Conservation (phyloP, 2,113 vertebrate species). For the Ceyx margarethae region DNA sequence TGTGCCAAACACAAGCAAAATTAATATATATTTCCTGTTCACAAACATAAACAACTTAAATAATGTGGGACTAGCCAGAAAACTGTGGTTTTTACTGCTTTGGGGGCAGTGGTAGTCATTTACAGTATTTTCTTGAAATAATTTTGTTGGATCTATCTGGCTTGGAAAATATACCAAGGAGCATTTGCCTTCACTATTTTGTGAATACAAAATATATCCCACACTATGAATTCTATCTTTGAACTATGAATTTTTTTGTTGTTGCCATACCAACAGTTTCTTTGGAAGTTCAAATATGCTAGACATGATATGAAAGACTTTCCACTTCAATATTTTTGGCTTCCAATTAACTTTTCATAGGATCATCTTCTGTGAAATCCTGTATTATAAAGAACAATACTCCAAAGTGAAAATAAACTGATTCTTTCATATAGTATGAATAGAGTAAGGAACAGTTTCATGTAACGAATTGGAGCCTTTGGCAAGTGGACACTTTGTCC, state of each 20-base stretch:
- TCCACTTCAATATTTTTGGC: not conserved
- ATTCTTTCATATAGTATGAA: not conserved
- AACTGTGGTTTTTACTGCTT: not conserved
- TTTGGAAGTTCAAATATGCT: conserved; percentile 42
- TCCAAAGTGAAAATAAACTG: not conserved
- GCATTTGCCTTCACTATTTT: not conserved
- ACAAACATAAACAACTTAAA: not conserved
- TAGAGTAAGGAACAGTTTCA: not conserved
- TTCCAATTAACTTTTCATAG: not conserved
- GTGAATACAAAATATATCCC: not conserved
- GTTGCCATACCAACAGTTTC: conserved; percentile 28
- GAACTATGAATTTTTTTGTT: conserved; percentile 18
- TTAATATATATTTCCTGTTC: not conserved
- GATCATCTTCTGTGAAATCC: not conserved
- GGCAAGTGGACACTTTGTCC: too few relatives aligned
- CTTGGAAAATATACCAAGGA: not conserved
- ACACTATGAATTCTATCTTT: not conserved
- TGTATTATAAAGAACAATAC: not conserved
- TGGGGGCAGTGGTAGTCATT: not conserved
- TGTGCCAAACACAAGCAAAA: not conserved
- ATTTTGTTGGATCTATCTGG: not conserved
- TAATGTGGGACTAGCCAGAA: not conserved
- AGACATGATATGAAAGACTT: conserved; percentile 5
- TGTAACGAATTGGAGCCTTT: not conserved
- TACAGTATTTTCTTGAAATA: not conserved